Base-by-base conservation (phyloP, 2,113 vertebrate genomes). In the Osmerus mordax region DNA sequence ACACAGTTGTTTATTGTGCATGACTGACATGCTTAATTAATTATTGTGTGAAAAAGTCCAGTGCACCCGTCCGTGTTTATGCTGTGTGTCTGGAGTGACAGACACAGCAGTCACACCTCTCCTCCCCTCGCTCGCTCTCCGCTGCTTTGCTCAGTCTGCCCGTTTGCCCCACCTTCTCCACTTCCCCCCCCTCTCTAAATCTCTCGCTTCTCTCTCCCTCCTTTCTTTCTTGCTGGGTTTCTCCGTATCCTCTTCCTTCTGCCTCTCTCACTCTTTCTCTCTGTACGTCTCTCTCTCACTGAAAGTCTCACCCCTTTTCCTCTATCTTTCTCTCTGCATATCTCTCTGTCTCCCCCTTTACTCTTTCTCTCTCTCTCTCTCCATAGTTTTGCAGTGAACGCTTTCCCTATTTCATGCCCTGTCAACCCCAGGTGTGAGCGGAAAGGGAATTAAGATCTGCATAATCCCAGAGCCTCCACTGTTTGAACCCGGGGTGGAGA, bases 371-470 rank as follows among this genome's bases (percentile, higher is more conserved):
- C 54, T 66, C 61, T 62, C 67, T 65, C 54, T 78, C 76, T 70
- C 13, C 53, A 54, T 79, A 81, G 76, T 86, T 91, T 84, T 88
- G 76, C 78, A 71, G 61, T 52, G 77, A 88, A 79, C 78, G 82
- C 73, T 87, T 81, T 87, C 79, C 87, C 80, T 88, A 87, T 91
- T 90, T 91, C 90, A 90, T 89, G 89, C 82, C 87, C 84, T 84
- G 88, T 87, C 90, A 86, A 81, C 77, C 82, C 83, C 84, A 91
- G 88, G 91, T 91, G 87, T 77, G 85, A 82, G 65, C 29, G 75
- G 71, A 70, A 78, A 78, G 19, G 76, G 85, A 90, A 88, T 87
- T 87, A 83, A 74, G 78, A 89, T 91, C 82, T 89, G 83, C 86
- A 89, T 91, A 90, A 92, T 92, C 84, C 85, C 53, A 71, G 62